Conservation (phyloP, 2,113 vertebrate genomes). For the Nannospalax galili region DNA sequence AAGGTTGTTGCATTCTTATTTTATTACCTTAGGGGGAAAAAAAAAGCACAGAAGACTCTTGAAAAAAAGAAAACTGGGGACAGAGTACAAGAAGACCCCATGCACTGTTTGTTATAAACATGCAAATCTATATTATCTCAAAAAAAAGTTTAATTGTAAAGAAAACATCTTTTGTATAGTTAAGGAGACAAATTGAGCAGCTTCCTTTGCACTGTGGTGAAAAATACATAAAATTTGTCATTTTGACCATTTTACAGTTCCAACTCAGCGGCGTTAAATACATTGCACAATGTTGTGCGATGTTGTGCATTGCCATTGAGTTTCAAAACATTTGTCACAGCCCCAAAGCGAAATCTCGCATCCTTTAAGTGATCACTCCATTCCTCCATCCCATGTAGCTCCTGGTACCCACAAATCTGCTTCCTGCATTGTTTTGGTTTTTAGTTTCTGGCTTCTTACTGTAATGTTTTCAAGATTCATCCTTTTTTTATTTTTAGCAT, state of each 20-base stretch:
- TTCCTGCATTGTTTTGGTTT: background rate
- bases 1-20: background rate
- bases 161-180: background rate
- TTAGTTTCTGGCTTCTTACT: background rate
- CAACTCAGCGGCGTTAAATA: background rate
- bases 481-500: background rate
- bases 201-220: background rate
- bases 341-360: background rate
- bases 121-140: background rate
- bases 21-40: slow-evolving; percentile 9
- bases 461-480: background rate
- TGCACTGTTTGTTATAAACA: slow-evolving; percentile 13
- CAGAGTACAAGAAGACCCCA: background rate
- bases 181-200: background rate
- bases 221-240: background rate
- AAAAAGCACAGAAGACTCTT: background rate
- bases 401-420: background rate
- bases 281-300: background rate
- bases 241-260: slow-evolving; percentile 5
- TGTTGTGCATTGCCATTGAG: background rate
- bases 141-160: slow-evolving; percentile 25
- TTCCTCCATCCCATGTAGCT: background rate
- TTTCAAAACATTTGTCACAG: background rate
- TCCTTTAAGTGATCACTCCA: background rate
- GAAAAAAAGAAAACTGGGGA: background rate